These are phyloP conservation scores for Meliscaeva auricollis DNA, from an alignment of 2,888 invertebrate species.

Conservation along the genomic window DNA sequence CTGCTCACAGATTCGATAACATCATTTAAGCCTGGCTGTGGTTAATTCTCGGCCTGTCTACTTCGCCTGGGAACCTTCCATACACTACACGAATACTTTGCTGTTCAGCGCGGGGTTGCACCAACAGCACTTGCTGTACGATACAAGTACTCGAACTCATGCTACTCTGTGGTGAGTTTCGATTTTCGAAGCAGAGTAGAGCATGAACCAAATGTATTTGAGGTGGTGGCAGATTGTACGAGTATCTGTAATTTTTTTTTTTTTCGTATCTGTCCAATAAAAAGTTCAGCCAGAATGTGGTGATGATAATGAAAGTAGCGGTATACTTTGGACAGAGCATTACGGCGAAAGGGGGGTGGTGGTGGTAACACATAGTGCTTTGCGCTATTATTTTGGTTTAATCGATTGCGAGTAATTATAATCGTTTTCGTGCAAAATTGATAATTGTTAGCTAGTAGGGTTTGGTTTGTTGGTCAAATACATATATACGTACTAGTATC, in stretches of 20 bases:
- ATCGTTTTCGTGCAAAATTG: constrained; percentile 71
- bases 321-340: neutral
- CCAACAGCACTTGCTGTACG: neutral
- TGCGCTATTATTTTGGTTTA: constrained; percentile 69
- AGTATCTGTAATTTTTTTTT: constrained; percentile 8
- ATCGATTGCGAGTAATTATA: constrained; percentile 75
- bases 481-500: neutral
- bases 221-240: constrained; percentile 42
- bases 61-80: constrained; percentile 24
- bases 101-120: neutral
- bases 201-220: constrained; percentile 34
- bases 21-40: constrained; percentile 69
- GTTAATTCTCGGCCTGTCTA: constrained; percentile 64
- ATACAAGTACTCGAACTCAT: constrained; percentile 3
- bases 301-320: constrained; percentile 37
- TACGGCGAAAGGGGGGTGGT: neutral
- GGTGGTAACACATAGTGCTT: neutral
- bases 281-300: constrained; percentile 37
- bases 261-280: constrained; percentile 20
- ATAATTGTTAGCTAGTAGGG: constrained; percentile 62
- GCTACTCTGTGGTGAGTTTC: constrained; percentile 49
- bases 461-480: constrained; percentile 8
- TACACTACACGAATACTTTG: neutral
- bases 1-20: constrained; percentile 45
- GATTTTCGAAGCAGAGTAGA: constrained; percentile 18